Evolutionary conservation across 2,797 vertebrate species (phyloP), one percentile per base, ranked within the genome.

Genomic region (Acrossocheilus wenchowensis): DNA sequence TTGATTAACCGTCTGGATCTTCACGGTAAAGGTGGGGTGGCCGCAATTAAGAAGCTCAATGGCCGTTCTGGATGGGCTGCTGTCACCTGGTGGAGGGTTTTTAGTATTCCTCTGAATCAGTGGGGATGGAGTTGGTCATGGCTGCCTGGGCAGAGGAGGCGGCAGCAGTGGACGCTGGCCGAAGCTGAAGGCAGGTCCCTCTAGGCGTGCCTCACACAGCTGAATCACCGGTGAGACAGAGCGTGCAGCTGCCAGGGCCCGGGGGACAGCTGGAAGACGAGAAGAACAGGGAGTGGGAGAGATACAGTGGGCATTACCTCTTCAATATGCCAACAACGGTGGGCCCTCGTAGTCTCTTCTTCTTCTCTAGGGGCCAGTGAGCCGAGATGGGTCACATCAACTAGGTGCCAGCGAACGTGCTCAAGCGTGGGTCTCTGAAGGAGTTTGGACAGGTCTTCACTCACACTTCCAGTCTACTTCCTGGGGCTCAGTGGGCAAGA

Each of bases 341-440:
- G 43, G 30, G 45, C 54, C 23, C 69, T 60, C 9, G 0, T 60
- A 79, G 30, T 34, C 30, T 88, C 90, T 90, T 93, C 88, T 90
- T 93, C 91, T 93, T 93, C 94, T 93, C 93, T 90, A 87, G 94
- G 92, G 94, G 90, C 92, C 92, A 92, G 92, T 86, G 84, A 94
- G 91, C 93, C 89, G 87, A 87, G 89, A 90, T 84, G 92, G 93
- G 93, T 93, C 92, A 93, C 90, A 91, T 88, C 89, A 90, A 83
- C 68, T 78, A 86, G 86, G 89, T 89, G 89, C 87, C 86, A 88
- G 75, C 26, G 72, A 86, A 69, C 11, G 81, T 85, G 87, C 87
- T 87, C 69, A 88, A 85, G 84, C 66, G 73, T 87, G 81, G 60
- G 73, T 73, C 89, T 92, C 92, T 92, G 91, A 93, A 92, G 92